Evolutionary conservation across 2,888 invertebrate genomes (phyloP), one percentile per base, ranked within the genome.

Genomic region (Sturmia bella): DNA sequence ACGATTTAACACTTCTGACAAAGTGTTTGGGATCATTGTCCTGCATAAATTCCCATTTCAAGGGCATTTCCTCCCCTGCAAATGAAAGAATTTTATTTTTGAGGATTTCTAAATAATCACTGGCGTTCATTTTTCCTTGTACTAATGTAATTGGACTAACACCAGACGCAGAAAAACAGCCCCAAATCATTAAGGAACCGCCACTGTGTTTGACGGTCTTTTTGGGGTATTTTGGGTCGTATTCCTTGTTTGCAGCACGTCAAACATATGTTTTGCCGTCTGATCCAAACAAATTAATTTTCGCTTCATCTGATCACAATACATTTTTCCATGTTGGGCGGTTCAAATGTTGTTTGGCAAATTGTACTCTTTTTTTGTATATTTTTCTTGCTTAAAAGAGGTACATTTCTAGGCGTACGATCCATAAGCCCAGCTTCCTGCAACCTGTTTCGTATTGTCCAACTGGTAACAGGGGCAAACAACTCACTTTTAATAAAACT

Each of bases 151-250:
- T 52, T 1, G 52, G 52, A 24, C 12, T 24, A 52, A 52, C 48
- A 21, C 48, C 48, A 12, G 48, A 48, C 6, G 48, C 19, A 11
- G 48, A 48, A 48, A 48, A 48, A 24, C 52, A 52, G 21, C 52
- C 52, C 52, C 52, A 56, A 15, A 27, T 56, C 32, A 56, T 56
- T 11, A 56, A 15, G 11, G 56, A 56, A 9, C 32, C 56, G 15
- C 15, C 56, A 56, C 56, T 32, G 19, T 56, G 32, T 56, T 56
- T 32, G 15, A 56, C 56, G 6, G 56, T 56, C 32, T 56, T 56
- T 56, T 32, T 56, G 7, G 32, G 27, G 32, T 56, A 15, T 4
- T 57, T 39, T 37, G 57, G 57, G 7, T 57, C 39, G 39, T 39
- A 57, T 19, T 39, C 17, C 13, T 39, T 57, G n/a, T 39, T 57